phyloP scores from a whole-genome alignment of 2,888 invertebrate genomes.

The Amphipoea lucens region DNA sequence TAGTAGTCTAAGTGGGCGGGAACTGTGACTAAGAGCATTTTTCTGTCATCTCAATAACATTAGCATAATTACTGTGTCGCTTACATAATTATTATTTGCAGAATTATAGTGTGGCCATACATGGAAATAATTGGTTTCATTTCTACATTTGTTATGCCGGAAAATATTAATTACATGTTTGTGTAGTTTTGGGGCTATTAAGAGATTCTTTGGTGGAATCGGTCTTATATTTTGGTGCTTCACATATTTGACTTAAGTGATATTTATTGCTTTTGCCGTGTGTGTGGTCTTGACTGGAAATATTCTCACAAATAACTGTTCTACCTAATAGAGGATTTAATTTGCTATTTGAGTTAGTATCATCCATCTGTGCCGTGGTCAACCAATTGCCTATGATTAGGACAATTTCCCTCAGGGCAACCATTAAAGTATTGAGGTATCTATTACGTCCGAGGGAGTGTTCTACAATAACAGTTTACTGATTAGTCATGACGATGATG shows the following conservation, averaged over 20 bases:
- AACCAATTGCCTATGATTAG: conserved; percentile 20
- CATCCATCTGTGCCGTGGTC: background rate
- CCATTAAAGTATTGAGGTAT: conserved; percentile 10
- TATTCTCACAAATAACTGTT: background rate
- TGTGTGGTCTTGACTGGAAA: conserved; percentile 41
- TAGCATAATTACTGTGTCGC: conserved; percentile 57
- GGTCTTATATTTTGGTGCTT: conserved; percentile 4
- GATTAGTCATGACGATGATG: conserved; percentile 23
- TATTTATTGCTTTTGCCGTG: conserved; percentile 32
- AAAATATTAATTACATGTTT: conserved; percentile 51
- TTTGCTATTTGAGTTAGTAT: background rate
- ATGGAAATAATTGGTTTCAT: conserved; percentile 45
- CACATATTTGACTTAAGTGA: conserved; percentile 12
- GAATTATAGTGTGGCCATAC: conserved; percentile 45
- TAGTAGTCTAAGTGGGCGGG: conserved; percentile 47
- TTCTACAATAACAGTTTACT: background rate
- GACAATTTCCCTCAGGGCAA: conserved; percentile 16
- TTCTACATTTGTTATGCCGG: conserved; percentile 35
- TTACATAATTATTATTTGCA: conserved; percentile 50
- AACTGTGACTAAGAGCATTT: conserved; percentile 50
- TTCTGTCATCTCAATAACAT: conserved; percentile 58
- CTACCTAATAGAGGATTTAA: background rate
- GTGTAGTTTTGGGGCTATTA: conserved; percentile 39
- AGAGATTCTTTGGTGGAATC: conserved; percentile 10
- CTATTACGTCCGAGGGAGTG: conserved; percentile 20